Percentiles rank a stretch among this genome's conserved stretches.
Evolutionary conservation across 1,140 invertebrate genomes (phyloP).

Genomic region (Drosophila virilis): DNA sequence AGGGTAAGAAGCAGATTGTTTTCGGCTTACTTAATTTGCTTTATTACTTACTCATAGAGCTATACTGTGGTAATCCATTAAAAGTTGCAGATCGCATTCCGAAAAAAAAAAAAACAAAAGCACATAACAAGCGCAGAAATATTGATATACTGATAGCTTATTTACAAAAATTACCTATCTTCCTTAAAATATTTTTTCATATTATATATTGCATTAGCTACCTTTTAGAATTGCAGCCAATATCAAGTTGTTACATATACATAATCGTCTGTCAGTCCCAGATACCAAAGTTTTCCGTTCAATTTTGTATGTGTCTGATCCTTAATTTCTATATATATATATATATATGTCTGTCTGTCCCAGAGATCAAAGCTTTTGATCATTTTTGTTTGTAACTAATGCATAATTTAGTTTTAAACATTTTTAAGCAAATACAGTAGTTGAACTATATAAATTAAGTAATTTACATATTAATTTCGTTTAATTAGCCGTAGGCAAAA

Average conservation of each 20-base stretch:
- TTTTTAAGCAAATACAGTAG: too few species aligned
- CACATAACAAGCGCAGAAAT: not conserved
- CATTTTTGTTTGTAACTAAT: too few species aligned
- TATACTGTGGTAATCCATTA: not conserved
- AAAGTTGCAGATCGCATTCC: not conserved
- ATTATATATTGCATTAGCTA: too few species aligned
- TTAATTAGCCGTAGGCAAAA: too few species aligned
- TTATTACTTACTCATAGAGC: conserved; percentile 2
- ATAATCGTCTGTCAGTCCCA: not conserved
- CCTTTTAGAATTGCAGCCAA: too few species aligned
- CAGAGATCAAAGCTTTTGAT: too few species aligned
- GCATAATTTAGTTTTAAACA: too few species aligned
- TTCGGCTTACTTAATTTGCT: conserved; percentile 7
- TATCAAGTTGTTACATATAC: not conserved
- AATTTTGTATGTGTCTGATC: not conserved
- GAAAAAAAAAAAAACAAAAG: not conserved
- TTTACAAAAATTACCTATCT: too few species aligned
- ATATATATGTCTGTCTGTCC: too few species aligned
- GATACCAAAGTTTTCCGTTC: not conserved
- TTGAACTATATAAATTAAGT: too few species aligned
- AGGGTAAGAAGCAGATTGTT: conserved; percentile 88
- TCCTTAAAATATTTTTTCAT: too few species aligned
- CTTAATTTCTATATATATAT: not conserved
- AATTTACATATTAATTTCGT: too few species aligned
- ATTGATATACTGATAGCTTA: not conserved